A percentile compares a stretch with the other conserved stretches of the same genome.
phyloP scores from a whole-genome alignment of 2,797 vertebrate genomes.

The Amblyopsis hoosieri region DNA sequence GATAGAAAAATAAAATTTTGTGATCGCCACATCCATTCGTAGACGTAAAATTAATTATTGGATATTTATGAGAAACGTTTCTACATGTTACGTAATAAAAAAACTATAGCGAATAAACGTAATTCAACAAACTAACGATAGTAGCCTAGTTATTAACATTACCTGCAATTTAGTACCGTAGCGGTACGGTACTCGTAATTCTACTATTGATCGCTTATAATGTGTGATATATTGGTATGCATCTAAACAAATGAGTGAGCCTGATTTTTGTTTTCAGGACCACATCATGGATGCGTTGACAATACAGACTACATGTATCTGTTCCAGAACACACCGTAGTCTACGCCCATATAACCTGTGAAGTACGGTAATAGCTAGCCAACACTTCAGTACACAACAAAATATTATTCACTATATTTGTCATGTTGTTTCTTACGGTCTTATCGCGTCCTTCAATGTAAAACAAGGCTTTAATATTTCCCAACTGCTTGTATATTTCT shows the following conservation, averaged over 20 bases:
- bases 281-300: neutral
- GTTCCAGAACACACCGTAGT: neutral
- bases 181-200: too few relatives aligned
- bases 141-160: too few relatives aligned
- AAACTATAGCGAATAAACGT: too few relatives aligned
- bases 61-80: too few relatives aligned
- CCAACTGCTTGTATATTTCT: neutral
- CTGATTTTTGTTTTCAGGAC: too few relatives aligned
- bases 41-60: too few relatives aligned
- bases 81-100: too few relatives aligned
- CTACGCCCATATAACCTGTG: neutral
- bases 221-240: neutral
- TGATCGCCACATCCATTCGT: too few relatives aligned
- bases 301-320: neutral
- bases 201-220: slow-evolving; percentile 8
- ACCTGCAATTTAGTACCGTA: too few relatives aligned
- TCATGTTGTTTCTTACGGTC: slow-evolving; percentile 1
- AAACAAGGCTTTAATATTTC: neutral
- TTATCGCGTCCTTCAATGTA: neutral
- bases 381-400: neutral
- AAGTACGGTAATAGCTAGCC: neutral
- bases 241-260: too few relatives aligned
- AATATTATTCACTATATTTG: neutral
- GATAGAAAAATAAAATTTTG: too few relatives aligned
- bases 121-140: too few relatives aligned